These are phyloP conservation scores for Stegophylla sp. DNA, from an alignment of 2,888 invertebrate genomes.

Conservation along the genomic window DNA sequence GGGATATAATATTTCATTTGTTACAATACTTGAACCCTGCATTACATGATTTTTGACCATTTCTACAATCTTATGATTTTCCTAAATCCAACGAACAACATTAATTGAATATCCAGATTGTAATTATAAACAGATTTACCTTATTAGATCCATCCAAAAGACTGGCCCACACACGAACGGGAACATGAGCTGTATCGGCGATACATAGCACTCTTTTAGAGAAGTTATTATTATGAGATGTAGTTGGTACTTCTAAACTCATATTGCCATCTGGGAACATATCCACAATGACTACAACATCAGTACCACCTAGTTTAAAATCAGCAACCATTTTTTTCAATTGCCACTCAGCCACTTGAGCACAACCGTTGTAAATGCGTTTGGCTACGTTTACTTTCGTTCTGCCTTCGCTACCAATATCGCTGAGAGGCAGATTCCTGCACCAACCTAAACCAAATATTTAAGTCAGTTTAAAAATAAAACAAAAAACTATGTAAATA, in stretches of 20 bases:
- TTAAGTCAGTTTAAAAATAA: not conserved
- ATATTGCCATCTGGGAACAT: conserved; percentile 73
- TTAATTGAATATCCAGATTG: not conserved
- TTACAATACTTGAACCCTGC: conserved; percentile 66
- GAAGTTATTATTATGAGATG: conserved; percentile 68
- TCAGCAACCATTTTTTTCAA: conserved; percentile 69
- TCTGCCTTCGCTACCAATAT: conserved; percentile 45
- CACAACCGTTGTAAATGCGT: conserved; percentile 70
- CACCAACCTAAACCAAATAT: conserved; percentile 53
- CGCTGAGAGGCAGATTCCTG: conserved; percentile 59
- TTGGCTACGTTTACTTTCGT: conserved; percentile 66
- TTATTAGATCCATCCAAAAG: conserved; percentile 64
- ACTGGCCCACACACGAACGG: conserved; percentile 66
- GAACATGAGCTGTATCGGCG: conserved; percentile 69
- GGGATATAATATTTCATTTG: conserved; percentile 63
- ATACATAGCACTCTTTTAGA: conserved; percentile 72
- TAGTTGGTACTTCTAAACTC: conserved; percentile 64
- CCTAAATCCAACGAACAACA: conserved; percentile 11
- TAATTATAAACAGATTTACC: conserved; percentile 64
- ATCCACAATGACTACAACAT: conserved; percentile 72
- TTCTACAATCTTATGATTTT: conserved; percentile 62
- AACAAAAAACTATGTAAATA: conserved; percentile 31
- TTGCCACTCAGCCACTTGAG: conserved; percentile 67
- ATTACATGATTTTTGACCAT: conserved; percentile 65
- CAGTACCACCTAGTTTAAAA: conserved; percentile 63